A percentile compares a stretch with the other conserved stretches of the same genome.
These are phyloP conservation scores for Cepphus grylle DNA, from an alignment of 2,113 vertebrate species.

Conservation along the genomic window DNA sequence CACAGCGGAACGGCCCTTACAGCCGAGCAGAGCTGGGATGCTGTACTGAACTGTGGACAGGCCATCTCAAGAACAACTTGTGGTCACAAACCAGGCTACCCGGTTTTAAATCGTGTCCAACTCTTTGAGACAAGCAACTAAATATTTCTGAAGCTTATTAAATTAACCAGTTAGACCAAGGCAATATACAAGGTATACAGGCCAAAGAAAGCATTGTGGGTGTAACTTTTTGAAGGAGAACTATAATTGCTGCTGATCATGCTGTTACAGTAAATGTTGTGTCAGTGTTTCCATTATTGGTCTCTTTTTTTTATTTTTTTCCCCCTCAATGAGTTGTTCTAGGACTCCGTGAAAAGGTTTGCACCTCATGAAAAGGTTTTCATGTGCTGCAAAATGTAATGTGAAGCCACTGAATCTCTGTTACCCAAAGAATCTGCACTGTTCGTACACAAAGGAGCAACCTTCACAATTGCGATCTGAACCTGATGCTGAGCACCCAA, in stretches of 20 bases:
- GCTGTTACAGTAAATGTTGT: slow-evolving; percentile 49
- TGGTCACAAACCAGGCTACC: neutral
- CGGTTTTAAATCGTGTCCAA: neutral
- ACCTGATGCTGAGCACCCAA: neutral
- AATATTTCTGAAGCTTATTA: slow-evolving; percentile 20
- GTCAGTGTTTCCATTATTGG: slow-evolving; percentile 55
- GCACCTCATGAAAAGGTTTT: neutral
- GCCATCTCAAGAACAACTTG: neutral
- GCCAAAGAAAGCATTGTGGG: slow-evolving; percentile 66
- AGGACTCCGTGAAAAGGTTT: neutral
- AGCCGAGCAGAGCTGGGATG: neutral
- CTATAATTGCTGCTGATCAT: slow-evolving; percentile 33
- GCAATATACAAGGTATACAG: neutral
- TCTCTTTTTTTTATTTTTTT: neutral
- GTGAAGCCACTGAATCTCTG: neutral
- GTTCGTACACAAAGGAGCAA: neutral
- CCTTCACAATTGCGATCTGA: neutral
- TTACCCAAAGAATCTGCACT: neutral
- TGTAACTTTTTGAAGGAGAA: slow-evolving; percentile 25
- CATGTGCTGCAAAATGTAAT: neutral
- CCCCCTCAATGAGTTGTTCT: neutral
- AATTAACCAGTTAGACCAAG: slow-evolving; percentile 36
- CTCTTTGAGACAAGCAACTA: neutral
- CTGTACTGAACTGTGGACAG: rapidly evolving
- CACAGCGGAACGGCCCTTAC: neutral